These are phyloP conservation scores for Gonocerus acuteangulatus DNA, from an alignment of 2,888 invertebrate species.

Conservation along the genomic window DNA sequence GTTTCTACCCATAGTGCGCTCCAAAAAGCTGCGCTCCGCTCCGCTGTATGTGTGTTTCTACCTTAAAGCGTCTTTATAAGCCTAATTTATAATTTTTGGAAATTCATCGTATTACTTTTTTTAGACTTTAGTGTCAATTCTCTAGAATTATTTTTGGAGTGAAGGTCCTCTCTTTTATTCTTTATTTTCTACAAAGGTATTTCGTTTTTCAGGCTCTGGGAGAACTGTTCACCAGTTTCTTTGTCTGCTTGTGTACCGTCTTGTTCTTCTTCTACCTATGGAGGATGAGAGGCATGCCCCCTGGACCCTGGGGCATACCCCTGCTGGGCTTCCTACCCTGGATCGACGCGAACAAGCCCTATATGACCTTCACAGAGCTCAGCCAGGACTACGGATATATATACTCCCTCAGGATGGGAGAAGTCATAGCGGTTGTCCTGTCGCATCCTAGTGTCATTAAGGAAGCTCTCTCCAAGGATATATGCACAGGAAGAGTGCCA, in stretches of 20 bases:
- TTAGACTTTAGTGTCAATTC: too few species aligned
- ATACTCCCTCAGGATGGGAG: slow-evolving; percentile 67
- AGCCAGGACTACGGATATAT: slow-evolving; percentile 63
- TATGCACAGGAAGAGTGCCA: slow-evolving; percentile 68
- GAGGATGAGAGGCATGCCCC: slow-evolving; percentile 49
- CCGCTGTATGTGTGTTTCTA: too few species aligned
- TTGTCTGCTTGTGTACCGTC: not conserved
- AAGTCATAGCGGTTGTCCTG: slow-evolving; percentile 61
- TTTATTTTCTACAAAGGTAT: too few species aligned
- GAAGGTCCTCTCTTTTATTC: too few species aligned
- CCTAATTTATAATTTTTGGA: too few species aligned
- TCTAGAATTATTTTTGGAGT: too few species aligned
- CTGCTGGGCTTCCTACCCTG: slow-evolving; percentile 71
- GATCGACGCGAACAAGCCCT: slow-evolving; percentile 60
- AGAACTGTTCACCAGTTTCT: not conserved
- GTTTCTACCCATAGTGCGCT: too few species aligned
- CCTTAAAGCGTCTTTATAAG: too few species aligned
- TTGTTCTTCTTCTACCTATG: slow-evolving; percentile 9
- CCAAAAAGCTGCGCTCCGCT: too few species aligned
- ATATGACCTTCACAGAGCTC: slow-evolving; percentile 60
- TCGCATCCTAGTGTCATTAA: slow-evolving; percentile 65
- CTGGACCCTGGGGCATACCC: slow-evolving; percentile 73
- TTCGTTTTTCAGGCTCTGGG: not conserved
- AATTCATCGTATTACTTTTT: too few species aligned
- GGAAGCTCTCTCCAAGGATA: slow-evolving; percentile 63